These are phyloP conservation scores for Coenonympha glycerion DNA, from an alignment of 2,888 invertebrate species.

Conservation along the genomic window DNA sequence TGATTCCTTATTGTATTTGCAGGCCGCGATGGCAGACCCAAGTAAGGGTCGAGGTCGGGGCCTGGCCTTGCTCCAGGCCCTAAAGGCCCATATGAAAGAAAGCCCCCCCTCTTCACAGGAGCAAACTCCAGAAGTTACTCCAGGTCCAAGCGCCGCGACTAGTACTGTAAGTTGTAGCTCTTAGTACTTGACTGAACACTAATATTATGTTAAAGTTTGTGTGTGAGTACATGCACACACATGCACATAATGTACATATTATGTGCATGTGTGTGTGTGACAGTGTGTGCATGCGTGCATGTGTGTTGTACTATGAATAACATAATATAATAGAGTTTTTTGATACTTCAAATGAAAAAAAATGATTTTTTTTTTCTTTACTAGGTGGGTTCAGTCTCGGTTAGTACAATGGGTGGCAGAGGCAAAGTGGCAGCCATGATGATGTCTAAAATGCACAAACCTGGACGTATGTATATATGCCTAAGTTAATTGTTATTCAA, in stretches of 20 bases:
- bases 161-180: constrained; percentile 42
- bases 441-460: constrained; percentile 49
- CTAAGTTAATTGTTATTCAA: no score
- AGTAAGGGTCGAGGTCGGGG: constrained; percentile 60
- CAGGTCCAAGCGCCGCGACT: constrained; percentile 37
- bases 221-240: no score
- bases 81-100: constrained; percentile 47
- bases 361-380: no score
- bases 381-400: constrained; percentile 33
- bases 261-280: no score
- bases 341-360: no score
- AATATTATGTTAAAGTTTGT: constrained; percentile 4
- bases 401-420: constrained; percentile 45
- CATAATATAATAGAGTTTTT: no score
- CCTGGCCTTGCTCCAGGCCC: constrained; percentile 51
- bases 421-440: constrained; percentile 55
- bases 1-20: constrained; percentile 6
- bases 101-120: constrained; percentile 40
- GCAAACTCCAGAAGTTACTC: constrained; percentile 39
- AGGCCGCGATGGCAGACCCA: constrained; percentile 49
- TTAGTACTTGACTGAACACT: no score
- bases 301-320: no score
- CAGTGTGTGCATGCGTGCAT: no score
- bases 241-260: no score
- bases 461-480: constrained; percentile 35